Evolutionary conservation across 2,888 invertebrate genomes (phyloP).

Genomic region (Andrena flavipes): DNA sequence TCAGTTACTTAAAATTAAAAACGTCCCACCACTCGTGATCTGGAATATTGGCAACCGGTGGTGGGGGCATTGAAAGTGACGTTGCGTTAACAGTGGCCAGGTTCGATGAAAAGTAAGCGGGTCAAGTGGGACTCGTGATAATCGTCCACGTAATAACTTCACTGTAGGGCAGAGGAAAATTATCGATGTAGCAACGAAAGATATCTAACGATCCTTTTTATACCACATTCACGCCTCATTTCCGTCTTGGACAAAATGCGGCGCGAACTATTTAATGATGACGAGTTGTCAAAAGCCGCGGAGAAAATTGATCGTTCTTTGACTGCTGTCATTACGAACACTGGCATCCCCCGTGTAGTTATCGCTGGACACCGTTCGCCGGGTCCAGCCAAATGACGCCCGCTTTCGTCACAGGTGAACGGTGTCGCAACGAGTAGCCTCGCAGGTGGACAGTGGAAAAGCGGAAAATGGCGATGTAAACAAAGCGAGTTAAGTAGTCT

Average conservation of each 20-base stretch:
- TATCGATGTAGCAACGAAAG: neutral
- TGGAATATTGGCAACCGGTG: too few species aligned
- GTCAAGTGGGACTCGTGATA: neutral
- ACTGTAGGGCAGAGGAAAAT: conserved; percentile 4
- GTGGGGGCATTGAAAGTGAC: too few species aligned
- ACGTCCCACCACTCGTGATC: too few species aligned
- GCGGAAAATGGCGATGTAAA: neutral
- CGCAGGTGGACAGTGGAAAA: neutral
- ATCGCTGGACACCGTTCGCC: neutral
- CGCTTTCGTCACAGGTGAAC: neutral
- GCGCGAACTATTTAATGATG: conserved; percentile 32
- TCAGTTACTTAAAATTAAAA: too few species aligned
- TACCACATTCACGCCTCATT: neutral
- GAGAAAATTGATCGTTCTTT: neutral
- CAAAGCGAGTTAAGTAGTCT: neutral
- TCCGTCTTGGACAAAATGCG: neutral
- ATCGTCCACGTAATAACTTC: neutral
- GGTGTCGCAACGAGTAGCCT: neutral
- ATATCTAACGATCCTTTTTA: neutral
- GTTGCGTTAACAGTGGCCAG: too few species aligned
- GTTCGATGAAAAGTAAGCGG: neutral
- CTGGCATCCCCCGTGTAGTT: neutral
- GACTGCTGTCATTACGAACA: neutral
- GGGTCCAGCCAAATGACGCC: neutral
- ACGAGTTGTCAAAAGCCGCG: neutral